Percentiles rank a stretch among this genome's conserved stretches.
Evolutionary conservation across 1,140 invertebrate genomes (phyloP).

Genomic region (Drosophila parvula): DNA sequence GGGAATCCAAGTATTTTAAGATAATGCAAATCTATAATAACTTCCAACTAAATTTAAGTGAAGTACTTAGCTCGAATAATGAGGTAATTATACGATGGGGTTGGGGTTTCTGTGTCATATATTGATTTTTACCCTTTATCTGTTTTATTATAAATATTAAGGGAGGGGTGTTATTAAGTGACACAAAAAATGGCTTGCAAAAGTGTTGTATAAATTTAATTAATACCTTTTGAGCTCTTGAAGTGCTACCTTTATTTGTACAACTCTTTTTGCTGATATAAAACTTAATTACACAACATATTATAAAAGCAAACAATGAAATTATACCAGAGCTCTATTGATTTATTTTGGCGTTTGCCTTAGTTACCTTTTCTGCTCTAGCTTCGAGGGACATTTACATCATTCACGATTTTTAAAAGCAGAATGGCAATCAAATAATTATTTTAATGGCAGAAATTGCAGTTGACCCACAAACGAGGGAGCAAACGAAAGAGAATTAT

Average conservation of each 20-base stretch:
- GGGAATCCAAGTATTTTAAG: slow-evolving; percentile 1
- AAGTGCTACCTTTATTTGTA: neutral
- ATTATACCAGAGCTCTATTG: neutral
- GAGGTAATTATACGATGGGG: neutral
- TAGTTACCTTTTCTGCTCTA: neutral
- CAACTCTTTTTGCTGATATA: neutral
- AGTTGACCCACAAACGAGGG: slow-evolving; percentile 44
- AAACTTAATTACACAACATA: neutral
- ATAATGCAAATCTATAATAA: slow-evolving; percentile 2
- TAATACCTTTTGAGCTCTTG: neutral
- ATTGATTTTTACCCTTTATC: neutral
- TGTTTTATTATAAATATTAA: neutral
- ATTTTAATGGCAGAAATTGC: slow-evolving; percentile 65
- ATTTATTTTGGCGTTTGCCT: neutral
- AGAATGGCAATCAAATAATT: slow-evolving; percentile 56
- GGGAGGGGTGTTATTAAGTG: neutral
- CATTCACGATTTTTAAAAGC: slow-evolving; percentile 20
- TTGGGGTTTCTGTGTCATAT: neutral
- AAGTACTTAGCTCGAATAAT: neutral
- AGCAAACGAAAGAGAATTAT: slow-evolving; percentile 42
- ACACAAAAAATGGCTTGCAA: neutral
- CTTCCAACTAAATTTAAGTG: neutral
- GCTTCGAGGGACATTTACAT: neutral
- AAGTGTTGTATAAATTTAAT: neutral
- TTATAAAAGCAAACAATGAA: neutral